Evolutionary conservation across 1,140 invertebrate genomes (phyloP), one percentile per base, ranked within the genome.

Genomic region (Linepithema humile): DNA sequence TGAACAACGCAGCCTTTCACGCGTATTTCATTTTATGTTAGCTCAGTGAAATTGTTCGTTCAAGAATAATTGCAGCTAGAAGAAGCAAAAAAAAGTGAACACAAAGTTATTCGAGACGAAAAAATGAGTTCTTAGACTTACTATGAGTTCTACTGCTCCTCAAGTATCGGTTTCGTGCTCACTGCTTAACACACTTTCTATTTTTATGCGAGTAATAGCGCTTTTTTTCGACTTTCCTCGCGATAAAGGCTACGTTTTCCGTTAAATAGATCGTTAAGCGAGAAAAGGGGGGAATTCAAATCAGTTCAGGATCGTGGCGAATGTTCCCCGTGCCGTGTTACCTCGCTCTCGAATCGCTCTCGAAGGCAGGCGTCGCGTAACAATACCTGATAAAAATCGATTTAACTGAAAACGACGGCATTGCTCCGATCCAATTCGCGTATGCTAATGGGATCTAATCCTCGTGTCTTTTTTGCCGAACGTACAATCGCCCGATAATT

Each of bases 401-500:
- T 40, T 73, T 82, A 82, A 85, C 75, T 73, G 85, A 53, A 64
- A 85, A 85, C 70, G 74, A 73, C 48, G 32, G 20, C 53, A 38
- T 12, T 53, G 69, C 65, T 78, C 72, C 53, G 43, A 86, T 86
- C 50, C 72, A 75, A 26, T 78, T 55, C 85, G 40, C 20, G 43
- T 40, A 57, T 72, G 55, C 35, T 78, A 87, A 48, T 53, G 15
- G 17, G 29, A 70, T 59, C 26, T 65, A 53, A 82, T 67, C 40
- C 53, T 10, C 10, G 7, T n/a, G 64, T 70, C 50, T 38, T 57
- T 73, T 55, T 53, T 74, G 32, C 35, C 67, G 45, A 78, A 73
- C 60, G 50, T 45, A 62, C 70, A 85, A 89, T 88, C 85, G 64
- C 40, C 53, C 60, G 72, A 83, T 89, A 88, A 89, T 88, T 69